Percentiles rank a stretch among this genome's conserved stretches.
Conservation (phyloP, 1,140 invertebrate species). For the Drosophila navojoa region DNA sequence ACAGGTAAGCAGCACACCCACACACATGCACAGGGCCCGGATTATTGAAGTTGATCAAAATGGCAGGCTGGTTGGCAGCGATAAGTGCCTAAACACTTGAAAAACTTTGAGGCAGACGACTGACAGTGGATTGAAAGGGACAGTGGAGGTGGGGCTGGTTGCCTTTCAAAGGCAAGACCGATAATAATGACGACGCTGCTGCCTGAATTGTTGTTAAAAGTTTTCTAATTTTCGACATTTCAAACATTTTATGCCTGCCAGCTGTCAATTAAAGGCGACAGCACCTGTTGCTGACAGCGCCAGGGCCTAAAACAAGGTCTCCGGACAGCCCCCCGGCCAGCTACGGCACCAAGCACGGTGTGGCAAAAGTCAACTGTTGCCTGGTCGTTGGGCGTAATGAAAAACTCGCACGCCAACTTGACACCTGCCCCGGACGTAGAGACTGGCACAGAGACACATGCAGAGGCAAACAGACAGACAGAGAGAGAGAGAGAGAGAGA, state of each 20-base stretch:
- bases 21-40: constrained; percentile 43
- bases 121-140: neutral
- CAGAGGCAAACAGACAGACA: neutral
- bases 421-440: constrained; percentile 55
- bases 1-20: constrained; percentile 61
- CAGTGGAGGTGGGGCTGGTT: neutral
- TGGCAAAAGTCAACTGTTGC: constrained; percentile 47
- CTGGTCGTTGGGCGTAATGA: constrained; percentile 33
- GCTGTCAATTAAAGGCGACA: constrained; percentile 79
- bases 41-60: constrained; percentile 79
- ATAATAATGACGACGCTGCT: constrained; percentile 65
- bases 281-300: constrained; percentile 76
- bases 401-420: constrained; percentile 69
- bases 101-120: constrained; percentile 50
- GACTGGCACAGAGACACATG: neutral
- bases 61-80: constrained; percentile 62
- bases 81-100: constrained; percentile 80
- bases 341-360: neutral
- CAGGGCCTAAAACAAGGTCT: constrained; percentile 15
- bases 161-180: constrained; percentile 52
- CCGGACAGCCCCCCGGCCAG: neutral
- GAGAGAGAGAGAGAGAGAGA: neutral
- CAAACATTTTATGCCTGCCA: constrained; percentile 76
- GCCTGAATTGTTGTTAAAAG: constrained; percentile 74
- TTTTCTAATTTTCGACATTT: constrained; percentile 83